Base-by-base conservation (phyloP, 2,888 invertebrate genomes). In the Nudaria mundana region DNA sequence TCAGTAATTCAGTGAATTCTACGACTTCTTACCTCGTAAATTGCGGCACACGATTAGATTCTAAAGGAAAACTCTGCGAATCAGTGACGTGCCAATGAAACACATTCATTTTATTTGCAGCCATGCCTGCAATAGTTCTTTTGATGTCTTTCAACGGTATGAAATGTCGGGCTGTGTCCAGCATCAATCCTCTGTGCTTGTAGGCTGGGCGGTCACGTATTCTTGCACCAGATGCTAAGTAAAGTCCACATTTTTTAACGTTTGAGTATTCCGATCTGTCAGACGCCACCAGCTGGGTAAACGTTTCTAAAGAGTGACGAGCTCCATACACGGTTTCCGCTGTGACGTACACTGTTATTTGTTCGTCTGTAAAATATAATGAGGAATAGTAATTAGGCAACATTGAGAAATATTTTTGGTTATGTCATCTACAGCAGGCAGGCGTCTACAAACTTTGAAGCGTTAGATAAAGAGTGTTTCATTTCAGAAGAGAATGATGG, bases 31-130 rank as follows among this genome's bases (percentile, higher is more conserved):
- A 94, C 91, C 90, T 91, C 1, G 94, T 91, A 82, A 96, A 91
- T 61, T 93, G 92, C 0, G 95, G 95, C 12, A 94, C 91, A 25
- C 92, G 88, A n/a, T 89, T 88, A 0, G 94, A 92, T 64, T 94
- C 93, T 64, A 97, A 88, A 0, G 98, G 98, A 78, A 98, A 98
- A 61, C 97, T 97, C 56, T 98, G 97, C 1, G 96, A 93, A 77
- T 98, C 98, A 0, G 95, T 94, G 0, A 93, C 93, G 70, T 96
- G 96, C 97, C 98, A 98, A 71, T 98, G 98, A 29, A 98, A 91
- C 0, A 97, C 95, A 71, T 98, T 98, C 88, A 98, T 81, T 79
- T 98, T 98, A 32, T 94, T 94, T 11, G 94, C 91, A 1, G 95
- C 94, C 94, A 98, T 96, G 1, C 92, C 97, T 59, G 97, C 94